Base-by-base conservation (phyloP, 1,140 invertebrate species). In the Diachasma alloeum region DNA sequence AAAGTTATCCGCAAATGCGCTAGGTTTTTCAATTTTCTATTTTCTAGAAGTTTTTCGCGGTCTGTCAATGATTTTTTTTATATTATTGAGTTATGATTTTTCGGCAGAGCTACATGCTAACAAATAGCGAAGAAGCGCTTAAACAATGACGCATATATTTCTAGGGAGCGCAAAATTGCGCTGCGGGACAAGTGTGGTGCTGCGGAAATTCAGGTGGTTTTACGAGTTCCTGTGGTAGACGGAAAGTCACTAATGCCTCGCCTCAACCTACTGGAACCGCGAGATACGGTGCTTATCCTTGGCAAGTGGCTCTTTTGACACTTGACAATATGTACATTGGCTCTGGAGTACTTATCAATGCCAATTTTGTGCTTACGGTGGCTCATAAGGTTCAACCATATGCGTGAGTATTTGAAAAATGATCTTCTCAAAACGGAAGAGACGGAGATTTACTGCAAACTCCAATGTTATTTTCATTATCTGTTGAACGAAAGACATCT, bases 321-420 rank as follows among this genome's bases (percentile, higher is more conserved):
- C 68, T 77, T 2, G 80, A 80, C 15, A 90, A 94, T 80, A 90
- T 88, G 68, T 95, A 94, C 80, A 77, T 94, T 44, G 94, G 93
- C 17, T 93, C 93, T 15, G 94, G 93, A 8, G 93, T 92, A 6
- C 86, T 95, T 3, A 91, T 95, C 48, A 91, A 91, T 78, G 80
- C 88, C 13, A 88, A 91, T 22, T 91, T 94, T 82, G 91, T 95
- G 6, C 81, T 95, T 0, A 95, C 94, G 2, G 93, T 91, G 0
- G 93, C 93, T 24, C 94, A 95, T 82, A 93, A 93, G 84, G 88
- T 95, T 39, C 82, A 88, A 31, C 79, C 90, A 68, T 91, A 92
- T 74, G 80, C 89, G 93, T 94, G 88, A 92, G 91, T 39, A 68
- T 39, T 63, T 74, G 24, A 68, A 31, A 31, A 31, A 31, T n/a